phyloP scores from a whole-genome alignment of 2,113 vertebrate genomes.

The Gavia stellata region DNA sequence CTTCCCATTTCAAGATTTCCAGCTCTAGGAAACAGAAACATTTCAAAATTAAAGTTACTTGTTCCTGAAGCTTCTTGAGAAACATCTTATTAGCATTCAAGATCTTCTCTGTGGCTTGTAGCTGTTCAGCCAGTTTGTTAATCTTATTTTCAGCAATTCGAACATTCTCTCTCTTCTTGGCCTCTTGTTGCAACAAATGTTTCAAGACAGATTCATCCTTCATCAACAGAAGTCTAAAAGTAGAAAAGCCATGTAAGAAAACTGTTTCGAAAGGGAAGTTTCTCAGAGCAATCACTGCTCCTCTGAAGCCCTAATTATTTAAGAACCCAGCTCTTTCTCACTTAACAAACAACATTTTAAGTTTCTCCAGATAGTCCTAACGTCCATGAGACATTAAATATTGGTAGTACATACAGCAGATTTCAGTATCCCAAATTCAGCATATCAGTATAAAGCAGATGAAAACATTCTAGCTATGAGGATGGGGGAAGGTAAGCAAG shows the following conservation, averaged over 20 bases:
- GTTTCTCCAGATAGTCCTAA: neutral
- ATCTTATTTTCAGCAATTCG: slow-evolving; percentile 88
- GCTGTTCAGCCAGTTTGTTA: slow-evolving; percentile 86
- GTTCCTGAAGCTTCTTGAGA: slow-evolving; percentile 92
- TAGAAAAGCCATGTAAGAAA: neutral
- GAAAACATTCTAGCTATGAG: neutral
- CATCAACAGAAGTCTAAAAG: slow-evolving; percentile 81
- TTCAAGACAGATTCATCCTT: slow-evolving; percentile 89
- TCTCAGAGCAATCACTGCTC: neutral
- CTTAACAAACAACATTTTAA: neutral
- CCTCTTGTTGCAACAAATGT: slow-evolving; percentile 88
- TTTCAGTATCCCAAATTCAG: neutral
- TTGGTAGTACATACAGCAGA: neutral
- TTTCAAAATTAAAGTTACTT: slow-evolving; percentile 73
- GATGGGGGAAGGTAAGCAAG: neutral
- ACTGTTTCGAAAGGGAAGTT: neutral
- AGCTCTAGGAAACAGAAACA: neutral
- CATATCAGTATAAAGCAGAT: neutral
- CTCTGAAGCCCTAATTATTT: neutral
- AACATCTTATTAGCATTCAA: slow-evolving; percentile 83
- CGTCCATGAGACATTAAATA: neutral
- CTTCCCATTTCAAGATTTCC: neutral
- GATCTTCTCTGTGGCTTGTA: slow-evolving; percentile 90
- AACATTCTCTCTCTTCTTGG: slow-evolving; percentile 90
- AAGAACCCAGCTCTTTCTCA: neutral